phyloP scores from a whole-genome alignment of 1,140 invertebrate species.

The Drosophila ironensis region DNA sequence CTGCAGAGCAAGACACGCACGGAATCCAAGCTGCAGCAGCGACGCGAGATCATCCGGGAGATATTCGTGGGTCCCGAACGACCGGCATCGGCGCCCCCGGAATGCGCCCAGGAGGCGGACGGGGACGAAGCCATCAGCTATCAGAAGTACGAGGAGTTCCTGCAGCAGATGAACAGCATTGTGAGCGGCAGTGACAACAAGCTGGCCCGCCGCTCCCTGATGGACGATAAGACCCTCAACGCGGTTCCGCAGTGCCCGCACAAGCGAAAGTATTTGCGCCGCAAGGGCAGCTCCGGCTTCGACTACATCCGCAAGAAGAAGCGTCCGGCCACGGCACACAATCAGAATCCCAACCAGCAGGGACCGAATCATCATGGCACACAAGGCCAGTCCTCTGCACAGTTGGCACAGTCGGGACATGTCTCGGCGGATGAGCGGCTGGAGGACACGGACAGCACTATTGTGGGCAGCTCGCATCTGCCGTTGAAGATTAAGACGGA shows the following conservation, averaged over 20 bases:
- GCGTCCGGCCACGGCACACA: slow-evolving; percentile 81
- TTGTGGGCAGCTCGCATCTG: slow-evolving; percentile 58
- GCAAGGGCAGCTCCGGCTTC: slow-evolving; percentile 89
- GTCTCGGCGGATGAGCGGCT: slow-evolving; percentile 44
- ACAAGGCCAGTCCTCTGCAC: not conserved
- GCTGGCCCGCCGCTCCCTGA: slow-evolving; percentile 25
- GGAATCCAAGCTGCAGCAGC: slow-evolving; percentile 89
- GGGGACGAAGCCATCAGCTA: slow-evolving; percentile 60
- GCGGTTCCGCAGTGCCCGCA: slow-evolving; percentile 68
- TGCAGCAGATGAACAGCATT: slow-evolving; percentile 79
- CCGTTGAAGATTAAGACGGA: slow-evolving; percentile 78
- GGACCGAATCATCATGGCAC: not conserved
- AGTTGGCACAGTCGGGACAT: not conserved
- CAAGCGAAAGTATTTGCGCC: slow-evolving; percentile 81
- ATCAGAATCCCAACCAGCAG: not conserved
- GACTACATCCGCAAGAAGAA: slow-evolving; percentile 95
- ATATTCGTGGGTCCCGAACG: slow-evolving; percentile 88
- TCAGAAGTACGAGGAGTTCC: slow-evolving; percentile 75
- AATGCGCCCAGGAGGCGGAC: slow-evolving; percentile 47
- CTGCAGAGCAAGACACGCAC: slow-evolving; percentile 89
- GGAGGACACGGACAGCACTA: slow-evolving; percentile 68
- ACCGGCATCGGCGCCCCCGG: slow-evolving; percentile 86
- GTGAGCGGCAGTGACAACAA: slow-evolving; percentile 83
- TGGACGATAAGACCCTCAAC: slow-evolving; percentile 13
- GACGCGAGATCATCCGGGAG: slow-evolving; percentile 89